Evolutionary conservation across 2,113 vertebrate genomes (phyloP), one percentile per base, ranked within the genome.

Genomic region (Anolis carolinensis): DNA sequence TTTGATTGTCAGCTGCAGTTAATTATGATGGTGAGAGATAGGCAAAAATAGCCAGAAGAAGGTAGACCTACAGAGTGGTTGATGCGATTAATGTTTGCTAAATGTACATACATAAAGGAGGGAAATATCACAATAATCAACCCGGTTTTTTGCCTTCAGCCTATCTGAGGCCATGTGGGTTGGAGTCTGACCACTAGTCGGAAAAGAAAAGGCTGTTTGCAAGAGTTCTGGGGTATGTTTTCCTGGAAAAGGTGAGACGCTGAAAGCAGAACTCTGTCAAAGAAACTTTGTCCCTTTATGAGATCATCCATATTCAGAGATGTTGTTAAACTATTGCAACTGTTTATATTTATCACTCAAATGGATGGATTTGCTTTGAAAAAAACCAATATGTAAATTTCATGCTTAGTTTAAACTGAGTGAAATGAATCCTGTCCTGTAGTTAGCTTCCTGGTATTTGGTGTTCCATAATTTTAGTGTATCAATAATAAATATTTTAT

Each of bases 211-310:
- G 92, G 89, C 90, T 94, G 91, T 95, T 93, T 95, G 79, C 93
- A 95, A 94, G 93, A 95, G 92, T 94, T 94, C 92, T 75, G 94
- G 92, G 93, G 88, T 92, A 91, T 93, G 89, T 93, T 92, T 95
- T 94, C 92, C 93, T 94, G 92, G 92, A 94, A 94, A 94, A 94
- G 93, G 92, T 93, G 92, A 95, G 90, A 94, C 89, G 93, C 92
- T 83, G 92, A 94, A 93, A 94, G 89, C 87, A 95, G 92, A 94
- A 90, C 90, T 89, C 81, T 92, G 62, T 91, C 59, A 90, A 86
- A 88, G 92, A 91, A 86, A 87, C 74, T 88, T 93, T 90, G 73
- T 92, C 65, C 78, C 73, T 89, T 89, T 85, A 87, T 90, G 84
- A 89, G 89, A 70, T 90, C 68, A 70, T 92, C 68, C 88, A 39